Evolutionary conservation across 2,888 invertebrate species (phyloP).

Genomic region (Caenorhabditis becei): DNA sequence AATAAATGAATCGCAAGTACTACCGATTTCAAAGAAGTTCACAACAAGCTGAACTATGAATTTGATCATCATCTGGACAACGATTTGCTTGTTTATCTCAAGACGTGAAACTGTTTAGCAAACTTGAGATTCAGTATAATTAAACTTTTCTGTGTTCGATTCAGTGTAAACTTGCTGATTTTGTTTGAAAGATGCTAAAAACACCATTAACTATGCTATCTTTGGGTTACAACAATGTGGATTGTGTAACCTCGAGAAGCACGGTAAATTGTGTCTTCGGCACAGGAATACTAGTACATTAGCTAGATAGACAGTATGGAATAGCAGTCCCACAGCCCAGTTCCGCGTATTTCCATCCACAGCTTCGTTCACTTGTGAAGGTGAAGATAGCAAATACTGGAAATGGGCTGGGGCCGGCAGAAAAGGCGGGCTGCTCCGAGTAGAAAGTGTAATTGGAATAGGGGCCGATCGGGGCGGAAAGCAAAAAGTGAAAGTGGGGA

Average conservation of each 20-base stretch:
- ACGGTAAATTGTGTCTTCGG: conserved; percentile 2
- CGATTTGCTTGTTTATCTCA: too few species aligned
- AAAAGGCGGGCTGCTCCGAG: not conserved
- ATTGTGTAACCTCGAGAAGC: conserved; percentile 12
- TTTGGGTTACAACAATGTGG: conserved; percentile 19
- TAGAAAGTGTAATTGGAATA: conserved; percentile 1
- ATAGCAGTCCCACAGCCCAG: not conserved
- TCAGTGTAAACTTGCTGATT: not conserved
- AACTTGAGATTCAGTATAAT: too few species aligned
- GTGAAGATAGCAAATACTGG: not conserved
- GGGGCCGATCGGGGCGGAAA: not conserved
- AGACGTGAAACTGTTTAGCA: too few species aligned
- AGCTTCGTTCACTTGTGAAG: not conserved
- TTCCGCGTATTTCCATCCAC: not conserved
- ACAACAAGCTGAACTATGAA: too few species aligned
- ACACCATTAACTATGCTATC: conserved; percentile 3
- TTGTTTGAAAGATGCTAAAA: not conserved
- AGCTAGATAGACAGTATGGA: not conserved
- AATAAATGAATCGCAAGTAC: too few species aligned
- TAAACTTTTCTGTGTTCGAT: too few species aligned
- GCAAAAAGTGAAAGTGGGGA: not conserved
- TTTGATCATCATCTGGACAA: too few species aligned
- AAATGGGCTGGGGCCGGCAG: not conserved
- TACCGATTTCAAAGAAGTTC: too few species aligned
- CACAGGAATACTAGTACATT: not conserved